Evolutionary conservation across 35 echinoderm and acorn worm genomes (phyloP), one percentile per base, ranked within the genome.

Genomic region (Lytechinus pictus): DNA sequence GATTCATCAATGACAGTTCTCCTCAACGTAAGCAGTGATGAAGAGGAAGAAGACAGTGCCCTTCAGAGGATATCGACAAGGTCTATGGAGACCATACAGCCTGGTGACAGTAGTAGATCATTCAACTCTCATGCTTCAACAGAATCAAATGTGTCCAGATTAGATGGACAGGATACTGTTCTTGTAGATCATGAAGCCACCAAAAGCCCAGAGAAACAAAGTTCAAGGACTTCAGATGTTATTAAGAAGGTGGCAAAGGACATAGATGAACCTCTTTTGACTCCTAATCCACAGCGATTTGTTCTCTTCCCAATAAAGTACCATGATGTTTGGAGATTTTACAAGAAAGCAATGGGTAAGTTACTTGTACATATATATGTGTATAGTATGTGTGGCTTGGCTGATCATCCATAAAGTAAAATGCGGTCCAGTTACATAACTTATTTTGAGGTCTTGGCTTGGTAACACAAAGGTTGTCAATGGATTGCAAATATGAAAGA

Each of bases 311-410:
- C 98, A 54, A 99, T 99, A 90, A 95, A 96, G 89, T 97, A 99
- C 96, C 96, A 29, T 72, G 97, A 97, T 55, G 95, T 99, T 86
- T 99, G 98, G 98, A 29, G 94, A 14, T 99, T 96, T 94, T 99
- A 99, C 95, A 99, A 99, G 86, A 97, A 95, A 94, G 98, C 98
- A 89, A 97, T 97, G 94, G 98, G 98, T 99, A 94, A 86, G 95
- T 27, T 3, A 54, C 54, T 71, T 57, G 54, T 96, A 27, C 33
- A 44, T n/a, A n/a, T n/a, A n/a, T n/a, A n/a, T 5, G 93, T 24
- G 94, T 9, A 53, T n/a, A 51, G 86, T 9, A 58, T 13, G 9
- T 58, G 9, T 58, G 56, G 13, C 56, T 58, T 58, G 56, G 13
- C 9, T 9, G 91, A 92, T 8, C 4, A 92, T 54, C 33, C 33